A percentile compares a stretch with the other conserved stretches of the same genome.
Conservation (phyloP, 2,888 invertebrate species). For the Acrobeloides nanus region DNA sequence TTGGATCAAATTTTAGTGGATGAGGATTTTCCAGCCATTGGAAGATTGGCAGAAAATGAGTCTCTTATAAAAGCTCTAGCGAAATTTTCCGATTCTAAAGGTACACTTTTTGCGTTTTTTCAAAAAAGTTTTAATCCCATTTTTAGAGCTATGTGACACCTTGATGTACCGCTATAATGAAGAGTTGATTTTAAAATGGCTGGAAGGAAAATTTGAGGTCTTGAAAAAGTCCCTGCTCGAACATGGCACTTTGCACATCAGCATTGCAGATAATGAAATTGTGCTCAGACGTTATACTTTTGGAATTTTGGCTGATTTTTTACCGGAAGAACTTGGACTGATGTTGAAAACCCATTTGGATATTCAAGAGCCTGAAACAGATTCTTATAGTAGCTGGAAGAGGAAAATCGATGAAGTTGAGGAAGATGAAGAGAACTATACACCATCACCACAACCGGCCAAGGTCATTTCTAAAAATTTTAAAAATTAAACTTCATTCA, state of each 20-base stretch:
- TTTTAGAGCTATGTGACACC: constrained; percentile 30
- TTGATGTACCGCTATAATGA: constrained; percentile 30
- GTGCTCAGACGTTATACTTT: constrained; percentile 12
- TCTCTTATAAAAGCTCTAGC: constrained; percentile 20
- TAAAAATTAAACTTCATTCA: neutral
- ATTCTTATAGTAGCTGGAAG: no score
- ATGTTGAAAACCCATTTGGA: constrained; percentile 7
- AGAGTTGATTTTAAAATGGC: constrained; percentile 32
- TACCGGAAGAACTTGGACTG: constrained; percentile 5
- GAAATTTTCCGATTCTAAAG: constrained; percentile 25
- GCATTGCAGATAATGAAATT: constrained; percentile 11
- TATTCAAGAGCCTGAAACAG: constrained; percentile 7
- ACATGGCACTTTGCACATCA: neutral
- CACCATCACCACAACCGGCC: no score
- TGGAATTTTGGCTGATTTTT: constrained; percentile 15
- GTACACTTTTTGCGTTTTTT: constrained; percentile 19
- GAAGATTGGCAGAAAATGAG: constrained; percentile 18
- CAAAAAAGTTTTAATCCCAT: constrained; percentile 1
- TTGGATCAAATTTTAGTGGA: constrained; percentile 33
- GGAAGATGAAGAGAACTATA: no score
- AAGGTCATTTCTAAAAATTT: constrained; percentile 1
- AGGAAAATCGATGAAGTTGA: no score
- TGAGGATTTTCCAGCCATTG: constrained; percentile 18
- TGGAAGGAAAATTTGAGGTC: constrained; percentile 23
- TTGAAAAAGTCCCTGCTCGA: constrained; percentile 21